Evolutionary conservation across 2,888 invertebrate genomes (phyloP), one percentile per base, ranked within the genome.

Genomic region (Sinopyrophorus schimmeli): DNA sequence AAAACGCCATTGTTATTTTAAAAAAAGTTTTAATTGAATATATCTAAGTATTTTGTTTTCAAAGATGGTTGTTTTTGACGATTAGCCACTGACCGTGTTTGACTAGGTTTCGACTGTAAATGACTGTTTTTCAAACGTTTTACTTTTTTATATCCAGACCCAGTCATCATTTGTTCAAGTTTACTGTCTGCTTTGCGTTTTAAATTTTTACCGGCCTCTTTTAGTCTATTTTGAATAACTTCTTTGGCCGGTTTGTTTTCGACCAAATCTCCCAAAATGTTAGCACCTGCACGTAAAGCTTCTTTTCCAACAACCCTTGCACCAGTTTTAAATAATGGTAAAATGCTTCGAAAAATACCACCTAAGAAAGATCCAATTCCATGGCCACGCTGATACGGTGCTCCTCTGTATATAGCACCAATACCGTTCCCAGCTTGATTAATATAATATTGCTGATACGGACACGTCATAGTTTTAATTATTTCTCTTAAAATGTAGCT

Each of bases 391-490:
- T 40, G 40, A 12, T 39, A 39, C 1, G 39, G 27, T 2, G 39
- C 26, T 9, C 40, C 40, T 28, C 28, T 40, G 9, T 40, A 41
- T 6, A 41, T 41, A 1, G 41, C 14, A 3, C 41, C 41, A 7
- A 31, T 17, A 3, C 32, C 42, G 2, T 12, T 14, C 2, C 32
- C 42, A n/a, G 42, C 42, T 9, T 32, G 42, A 24, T 24, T 21
- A 5, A 26, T 3, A n/a, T 42, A 32, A 24, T 42, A 42, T 32
- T 32, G 42, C 9, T 42, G 18, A 24, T 32, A 42, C 2, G 42
- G 42, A 32, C 31, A 31, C 12, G 1, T 5, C 42, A 23, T 39
- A 18, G 17, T 31, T n/a, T n/a, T n/a, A n/a, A n/a, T n/a, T n/a
- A n/a, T n/a, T n/a, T 17, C n/a, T 15, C 10, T 26, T 38, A 5